Percentiles rank a stretch among this genome's conserved stretches.
Conservation (phyloP, 2,113 vertebrate genomes). For the Toxostoma redivivum region DNA sequence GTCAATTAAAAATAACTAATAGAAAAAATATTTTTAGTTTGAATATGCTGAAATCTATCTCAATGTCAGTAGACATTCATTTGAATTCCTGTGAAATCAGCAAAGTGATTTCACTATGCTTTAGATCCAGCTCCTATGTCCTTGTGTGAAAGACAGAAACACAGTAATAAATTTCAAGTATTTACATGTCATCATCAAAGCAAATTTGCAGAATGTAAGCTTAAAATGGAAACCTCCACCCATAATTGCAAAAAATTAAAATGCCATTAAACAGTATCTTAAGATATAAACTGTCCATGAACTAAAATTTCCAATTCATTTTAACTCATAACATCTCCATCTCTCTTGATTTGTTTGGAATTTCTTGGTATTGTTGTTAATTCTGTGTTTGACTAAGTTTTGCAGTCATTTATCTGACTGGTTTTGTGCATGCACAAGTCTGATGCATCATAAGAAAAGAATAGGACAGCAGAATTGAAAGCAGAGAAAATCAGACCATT, state of each 20-base stretch:
- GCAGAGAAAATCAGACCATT: neutral
- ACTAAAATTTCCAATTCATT: neutral
- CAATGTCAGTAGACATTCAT: neutral
- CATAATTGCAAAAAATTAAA: neutral
- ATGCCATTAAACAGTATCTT: neutral
- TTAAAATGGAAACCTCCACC: neutral
- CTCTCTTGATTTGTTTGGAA: neutral
- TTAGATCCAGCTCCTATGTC: neutral
- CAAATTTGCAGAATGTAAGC: neutral
- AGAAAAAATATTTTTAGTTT: neutral
- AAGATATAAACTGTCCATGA: neutral
- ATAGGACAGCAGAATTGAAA: neutral
- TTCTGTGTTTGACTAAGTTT: neutral
- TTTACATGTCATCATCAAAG: neutral
- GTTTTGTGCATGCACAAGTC: neutral
- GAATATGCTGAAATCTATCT: neutral
- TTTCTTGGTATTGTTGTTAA: neutral
- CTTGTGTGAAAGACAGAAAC: neutral
- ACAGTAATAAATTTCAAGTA: neutral
- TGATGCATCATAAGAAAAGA: neutral
- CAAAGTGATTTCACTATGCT: neutral
- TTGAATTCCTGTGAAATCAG: neutral
- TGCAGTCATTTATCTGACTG: neutral
- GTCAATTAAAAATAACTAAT: neutral
- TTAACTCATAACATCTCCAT: neutral